Evolutionary conservation across 2,888 invertebrate genomes (phyloP).

Genomic region (Nipponacmea schrenckii): DNA sequence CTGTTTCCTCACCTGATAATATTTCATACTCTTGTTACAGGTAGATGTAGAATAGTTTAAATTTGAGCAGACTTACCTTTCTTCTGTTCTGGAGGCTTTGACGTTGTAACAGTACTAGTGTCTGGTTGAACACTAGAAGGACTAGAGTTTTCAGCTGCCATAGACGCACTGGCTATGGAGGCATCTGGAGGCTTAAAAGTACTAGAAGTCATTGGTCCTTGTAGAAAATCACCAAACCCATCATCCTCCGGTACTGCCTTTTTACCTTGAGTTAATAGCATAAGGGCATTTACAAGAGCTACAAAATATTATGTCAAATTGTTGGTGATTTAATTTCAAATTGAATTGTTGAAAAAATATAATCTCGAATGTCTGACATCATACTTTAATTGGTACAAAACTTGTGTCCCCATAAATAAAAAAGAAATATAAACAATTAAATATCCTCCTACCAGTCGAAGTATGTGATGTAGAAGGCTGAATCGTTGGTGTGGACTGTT

Average conservation of each 20-base stretch:
- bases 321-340: too few relatives aligned
- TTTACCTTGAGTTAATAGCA: background rate
- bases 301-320: background rate
- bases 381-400: too few relatives aligned
- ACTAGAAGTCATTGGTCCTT: constrained; percentile 37
- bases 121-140: background rate
- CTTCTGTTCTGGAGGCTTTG: background rate
- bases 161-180: background rate
- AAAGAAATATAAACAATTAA: too few relatives aligned
- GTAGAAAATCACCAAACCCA: constrained; percentile 60
- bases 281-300: too few relatives aligned
- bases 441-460: too few relatives aligned
- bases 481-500: too few relatives aligned
- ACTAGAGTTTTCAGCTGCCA: too few relatives aligned
- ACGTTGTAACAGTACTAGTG: background rate
- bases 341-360: background rate
- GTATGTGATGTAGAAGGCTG: too few relatives aligned
- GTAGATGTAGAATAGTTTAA: too few relatives aligned
- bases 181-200: constrained; percentile 16
- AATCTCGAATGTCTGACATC: background rate
- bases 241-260: constrained; percentile 39
- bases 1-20: too few relatives aligned
- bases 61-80: background rate
- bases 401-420: too few relatives aligned
- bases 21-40: too few relatives aligned